Evolutionary conservation across 1,140 invertebrate genomes (phyloP).

Genomic region (Pissodes strobi): DNA sequence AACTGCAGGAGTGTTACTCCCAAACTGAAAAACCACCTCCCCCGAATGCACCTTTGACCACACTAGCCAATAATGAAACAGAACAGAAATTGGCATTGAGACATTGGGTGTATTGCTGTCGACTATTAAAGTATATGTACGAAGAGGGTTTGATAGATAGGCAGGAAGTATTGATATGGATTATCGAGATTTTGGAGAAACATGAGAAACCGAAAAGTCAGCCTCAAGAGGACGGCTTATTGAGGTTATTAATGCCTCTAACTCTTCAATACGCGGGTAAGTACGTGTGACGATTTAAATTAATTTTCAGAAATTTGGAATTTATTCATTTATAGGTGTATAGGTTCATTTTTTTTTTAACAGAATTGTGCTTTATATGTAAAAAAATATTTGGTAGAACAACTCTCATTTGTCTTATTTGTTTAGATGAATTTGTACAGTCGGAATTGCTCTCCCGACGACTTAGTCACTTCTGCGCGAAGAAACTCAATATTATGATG

Average conservation of each 20-base stretch:
- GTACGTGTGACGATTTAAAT: too few relatives aligned
- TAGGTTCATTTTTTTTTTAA: too few relatives aligned
- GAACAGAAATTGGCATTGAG: conserved; percentile 79
- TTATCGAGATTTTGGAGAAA: conserved; percentile 90
- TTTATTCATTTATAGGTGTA: too few relatives aligned
- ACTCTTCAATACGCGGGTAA: conserved; percentile 75
- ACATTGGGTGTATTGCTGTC: conserved; percentile 90
- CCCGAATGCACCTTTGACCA: conserved; percentile 51
- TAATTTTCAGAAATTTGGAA: too few relatives aligned
- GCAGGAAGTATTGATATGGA: conserved; percentile 95
- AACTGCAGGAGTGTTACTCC: conserved; percentile 84
- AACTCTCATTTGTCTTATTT: too few relatives aligned
- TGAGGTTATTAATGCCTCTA: conserved; percentile 80
- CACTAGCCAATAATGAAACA: conserved; percentile 58
- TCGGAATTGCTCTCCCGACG: conserved; percentile 87
- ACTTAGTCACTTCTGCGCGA: conserved; percentile 81
- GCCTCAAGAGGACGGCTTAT: conserved; percentile 77
- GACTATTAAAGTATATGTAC: conserved; percentile 88
- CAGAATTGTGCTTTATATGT: too few relatives aligned
- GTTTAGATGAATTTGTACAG: conserved; percentile 81
- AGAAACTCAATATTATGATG: conserved; percentile 75
- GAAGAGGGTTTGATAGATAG: conserved; percentile 88
- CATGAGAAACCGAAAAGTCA: conserved; percentile 67
- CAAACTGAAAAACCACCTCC: conserved; percentile 45
- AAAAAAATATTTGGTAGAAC: too few relatives aligned